These are phyloP conservation scores for Aplodontia rufa DNA, from an alignment of 2,113 vertebrate species.

Conservation along the genomic window DNA sequence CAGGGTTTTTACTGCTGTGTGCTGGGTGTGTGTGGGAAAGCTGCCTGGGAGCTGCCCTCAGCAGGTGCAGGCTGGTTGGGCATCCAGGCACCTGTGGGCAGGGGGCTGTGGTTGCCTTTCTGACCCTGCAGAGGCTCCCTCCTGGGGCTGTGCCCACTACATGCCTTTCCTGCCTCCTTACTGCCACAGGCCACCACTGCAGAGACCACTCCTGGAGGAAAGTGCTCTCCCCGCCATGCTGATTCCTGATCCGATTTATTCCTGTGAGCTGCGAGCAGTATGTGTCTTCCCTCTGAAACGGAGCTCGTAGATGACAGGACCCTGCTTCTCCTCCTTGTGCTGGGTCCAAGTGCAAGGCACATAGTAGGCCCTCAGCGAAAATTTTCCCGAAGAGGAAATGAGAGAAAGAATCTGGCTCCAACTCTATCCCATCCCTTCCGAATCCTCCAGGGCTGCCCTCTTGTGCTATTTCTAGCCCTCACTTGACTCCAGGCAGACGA, in stretches of 20 bases:
- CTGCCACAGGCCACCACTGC: neutral
- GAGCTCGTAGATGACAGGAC: neutral
- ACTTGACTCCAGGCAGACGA: neutral
- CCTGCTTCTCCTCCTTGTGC: neutral
- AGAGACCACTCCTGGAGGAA: neutral
- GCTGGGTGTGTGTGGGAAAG: rapidly evolving
- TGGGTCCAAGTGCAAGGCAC: neutral
- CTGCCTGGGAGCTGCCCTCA: neutral
- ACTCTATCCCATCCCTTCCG: neutral
- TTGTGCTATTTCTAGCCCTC: neutral
- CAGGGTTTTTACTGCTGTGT: neutral
- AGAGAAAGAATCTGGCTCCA: neutral
- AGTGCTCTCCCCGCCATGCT: neutral
- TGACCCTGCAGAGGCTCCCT: rapidly evolving
- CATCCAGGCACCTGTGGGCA: too few relatives aligned
- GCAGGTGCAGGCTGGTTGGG: too few relatives aligned
- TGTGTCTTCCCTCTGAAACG: neutral
- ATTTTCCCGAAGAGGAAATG: neutral
- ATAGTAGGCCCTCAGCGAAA: neutral
- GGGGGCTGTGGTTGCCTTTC: neutral
- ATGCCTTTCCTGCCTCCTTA: neutral
- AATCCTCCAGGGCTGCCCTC: neutral
- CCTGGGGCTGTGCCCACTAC: neutral
- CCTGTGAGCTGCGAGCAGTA: neutral
- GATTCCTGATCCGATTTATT: too few relatives aligned